Evolutionary conservation across 2,797 vertebrate genomes (phyloP).

Genomic region (Lagorchestes hirsutus): DNA sequence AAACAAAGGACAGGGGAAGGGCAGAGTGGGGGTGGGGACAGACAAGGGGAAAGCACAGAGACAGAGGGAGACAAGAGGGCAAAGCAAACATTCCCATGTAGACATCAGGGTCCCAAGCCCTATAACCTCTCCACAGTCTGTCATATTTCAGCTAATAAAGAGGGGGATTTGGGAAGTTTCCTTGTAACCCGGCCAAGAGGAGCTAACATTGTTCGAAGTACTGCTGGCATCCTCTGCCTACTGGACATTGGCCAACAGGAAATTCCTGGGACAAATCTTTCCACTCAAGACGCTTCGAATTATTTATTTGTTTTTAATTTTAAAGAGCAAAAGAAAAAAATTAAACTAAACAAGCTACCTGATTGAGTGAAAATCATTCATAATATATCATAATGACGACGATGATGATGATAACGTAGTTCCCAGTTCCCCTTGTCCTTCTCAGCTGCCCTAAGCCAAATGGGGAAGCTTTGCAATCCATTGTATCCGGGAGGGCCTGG

Average conservation of each 20-base stretch:
- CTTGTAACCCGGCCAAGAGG: constrained; percentile 61
- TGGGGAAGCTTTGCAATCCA: not conserved
- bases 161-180: constrained; percentile 55
- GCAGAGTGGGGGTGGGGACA: not conserved
- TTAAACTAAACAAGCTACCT: not conserved
- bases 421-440: not conserved
- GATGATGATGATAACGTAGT: not conserved
- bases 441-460: not conserved
- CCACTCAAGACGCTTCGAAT: constrained; percentile 74
- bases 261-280: constrained; percentile 86
- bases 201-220: constrained; percentile 76
- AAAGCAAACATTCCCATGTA: not conserved
- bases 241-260: constrained; percentile 84
- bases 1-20: fast-evolving
- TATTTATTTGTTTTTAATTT: constrained; percentile 73
- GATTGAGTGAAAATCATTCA: not conserved
- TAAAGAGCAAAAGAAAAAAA: not conserved
- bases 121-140: constrained; percentile 57
- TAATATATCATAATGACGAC: not conserved
- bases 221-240: constrained; percentile 76
- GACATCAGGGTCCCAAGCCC: constrained; percentile 12
- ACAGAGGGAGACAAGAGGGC: not conserved
- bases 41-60: too few species aligned
- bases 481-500: not conserved
- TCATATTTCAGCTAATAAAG: constrained; percentile 33